A percentile compares a stretch with the other conserved stretches of the same genome.
phyloP scores from a whole-genome alignment of 1,140 invertebrate species.

The Diprion similis region DNA sequence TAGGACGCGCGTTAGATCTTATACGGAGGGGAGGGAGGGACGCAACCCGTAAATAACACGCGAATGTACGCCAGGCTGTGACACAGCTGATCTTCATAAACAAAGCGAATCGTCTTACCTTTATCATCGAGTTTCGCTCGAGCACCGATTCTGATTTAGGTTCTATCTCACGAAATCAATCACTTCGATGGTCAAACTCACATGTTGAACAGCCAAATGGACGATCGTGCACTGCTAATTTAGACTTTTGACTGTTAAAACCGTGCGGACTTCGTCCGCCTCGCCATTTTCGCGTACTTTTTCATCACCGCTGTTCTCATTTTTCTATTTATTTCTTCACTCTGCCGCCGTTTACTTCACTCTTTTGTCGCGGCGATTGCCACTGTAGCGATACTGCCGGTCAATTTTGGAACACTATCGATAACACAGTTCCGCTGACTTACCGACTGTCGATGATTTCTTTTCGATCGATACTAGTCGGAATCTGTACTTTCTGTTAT shows the following conservation, averaged over 20 bases:
- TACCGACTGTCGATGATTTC: too few relatives aligned
- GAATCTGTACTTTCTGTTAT: too few relatives aligned
- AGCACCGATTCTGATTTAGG: slow-evolving; percentile 31
- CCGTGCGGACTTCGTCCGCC: slow-evolving; percentile 34
- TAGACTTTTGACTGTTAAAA: slow-evolving; percentile 47
- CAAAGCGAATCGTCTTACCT: slow-evolving; percentile 49
- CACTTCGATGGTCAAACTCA: slow-evolving; percentile 38
- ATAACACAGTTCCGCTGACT: too few relatives aligned
- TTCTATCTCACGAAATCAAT: slow-evolving; percentile 18
- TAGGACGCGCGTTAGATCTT: slow-evolving; percentile 24
- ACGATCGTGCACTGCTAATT: slow-evolving; percentile 45
- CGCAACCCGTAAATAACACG: slow-evolving; percentile 40
- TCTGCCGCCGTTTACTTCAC: background rate
- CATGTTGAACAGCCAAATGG: slow-evolving; percentile 39
- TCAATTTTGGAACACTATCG: too few relatives aligned
- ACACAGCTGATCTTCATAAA: slow-evolving; percentile 60
- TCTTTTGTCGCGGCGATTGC: too few relatives aligned
- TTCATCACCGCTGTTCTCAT: slow-evolving; percentile 27
- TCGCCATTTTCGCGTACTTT: slow-evolving; percentile 44
- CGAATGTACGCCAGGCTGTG: slow-evolving; percentile 42
- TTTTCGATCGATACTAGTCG: too few relatives aligned
- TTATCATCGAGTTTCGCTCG: slow-evolving; percentile 35
- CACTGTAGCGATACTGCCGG: too few relatives aligned
- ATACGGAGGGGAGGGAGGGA: slow-evolving; percentile 12
- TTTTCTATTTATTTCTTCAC: slow-evolving; percentile 15